phyloP scores from a whole-genome alignment of 2,888 invertebrate genomes.

The Ommatoiulus sabulosus region DNA sequence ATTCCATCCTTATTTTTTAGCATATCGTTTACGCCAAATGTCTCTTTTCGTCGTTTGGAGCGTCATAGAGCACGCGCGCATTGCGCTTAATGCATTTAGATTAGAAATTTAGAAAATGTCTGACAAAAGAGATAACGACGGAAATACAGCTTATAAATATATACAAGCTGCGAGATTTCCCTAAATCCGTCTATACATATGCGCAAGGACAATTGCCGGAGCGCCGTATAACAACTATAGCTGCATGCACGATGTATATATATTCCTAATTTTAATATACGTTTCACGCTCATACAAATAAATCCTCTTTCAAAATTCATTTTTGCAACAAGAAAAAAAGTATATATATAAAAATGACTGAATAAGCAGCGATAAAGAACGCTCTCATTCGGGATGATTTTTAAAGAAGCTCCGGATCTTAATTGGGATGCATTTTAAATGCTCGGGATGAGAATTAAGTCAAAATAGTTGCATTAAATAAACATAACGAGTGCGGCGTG shows the following conservation, averaged over 20 bases:
- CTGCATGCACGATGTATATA: too few species aligned
- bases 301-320: neutral
- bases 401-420: neutral
- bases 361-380: neutral
- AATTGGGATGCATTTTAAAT: neutral
- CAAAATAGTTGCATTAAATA: too few species aligned
- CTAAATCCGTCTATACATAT: neutral
- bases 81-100: neutral
- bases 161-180: neutral
- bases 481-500: too few species aligned
- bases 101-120: conserved; percentile 1
- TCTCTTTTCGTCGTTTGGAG: too few species aligned
- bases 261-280: neutral
- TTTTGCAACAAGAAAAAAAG: neutral
- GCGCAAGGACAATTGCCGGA: neutral
- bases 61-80: too few species aligned
- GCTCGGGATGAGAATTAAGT: too few species aligned
- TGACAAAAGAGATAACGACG: conserved; percentile 1
- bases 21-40: too few species aligned
- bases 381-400: neutral
- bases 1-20: too few species aligned
- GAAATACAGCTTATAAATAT: neutral
- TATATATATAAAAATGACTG: neutral
- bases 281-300: neutral
- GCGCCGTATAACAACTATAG: too few species aligned